These are phyloP conservation scores for Cirrhinus molitorella DNA, from an alignment of 2,797 vertebrate species.

Conservation along the genomic window DNA sequence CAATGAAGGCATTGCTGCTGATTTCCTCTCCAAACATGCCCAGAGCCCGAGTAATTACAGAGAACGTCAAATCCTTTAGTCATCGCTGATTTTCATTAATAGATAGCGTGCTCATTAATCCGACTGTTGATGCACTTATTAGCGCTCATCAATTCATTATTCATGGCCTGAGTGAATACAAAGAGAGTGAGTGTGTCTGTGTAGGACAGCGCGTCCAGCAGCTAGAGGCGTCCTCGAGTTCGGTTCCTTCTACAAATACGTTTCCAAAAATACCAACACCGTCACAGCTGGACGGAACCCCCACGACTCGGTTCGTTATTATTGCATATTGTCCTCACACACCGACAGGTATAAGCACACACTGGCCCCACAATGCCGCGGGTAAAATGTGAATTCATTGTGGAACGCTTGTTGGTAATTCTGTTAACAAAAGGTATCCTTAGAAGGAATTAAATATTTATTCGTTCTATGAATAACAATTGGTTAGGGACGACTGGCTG, in stretches of 20 bases:
- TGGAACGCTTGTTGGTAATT: slow-evolving; percentile 81
- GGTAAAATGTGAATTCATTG: slow-evolving; percentile 76
- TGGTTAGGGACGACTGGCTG: slow-evolving; percentile 72
- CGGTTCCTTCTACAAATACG: slow-evolving; percentile 19
- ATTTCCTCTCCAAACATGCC: slow-evolving; percentile 23
- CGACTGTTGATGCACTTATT: slow-evolving; percentile 71
- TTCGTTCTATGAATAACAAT: slow-evolving; percentile 86
- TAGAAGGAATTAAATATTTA: slow-evolving; percentile 86
- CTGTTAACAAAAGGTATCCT: slow-evolving; percentile 88
- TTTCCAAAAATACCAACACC: slow-evolving; percentile 11
- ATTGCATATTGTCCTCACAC: background rate
- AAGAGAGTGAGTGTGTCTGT: slow-evolving; percentile 58
- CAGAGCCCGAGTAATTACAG: slow-evolving; percentile 53
- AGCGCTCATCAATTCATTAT: slow-evolving; percentile 75
- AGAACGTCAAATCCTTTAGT: slow-evolving; percentile 56
- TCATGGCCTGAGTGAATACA: slow-evolving; percentile 71
- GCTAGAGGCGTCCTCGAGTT: slow-evolving; percentile 4
- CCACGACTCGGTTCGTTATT: slow-evolving; percentile 7
- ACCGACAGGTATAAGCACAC: slow-evolving; percentile 14
- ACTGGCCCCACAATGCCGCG: slow-evolving; percentile 34
- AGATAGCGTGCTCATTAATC: slow-evolving; percentile 68
- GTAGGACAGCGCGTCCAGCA: slow-evolving; percentile 13
- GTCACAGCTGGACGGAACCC: slow-evolving; percentile 3
- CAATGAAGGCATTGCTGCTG: slow-evolving; percentile 19
- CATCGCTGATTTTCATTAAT: slow-evolving; percentile 60